Percentiles rank a stretch among this genome's conserved stretches.
These are phyloP conservation scores for Seladonia tumulorum DNA, from an alignment of 2,888 invertebrate genomes.

Conservation along the genomic window DNA sequence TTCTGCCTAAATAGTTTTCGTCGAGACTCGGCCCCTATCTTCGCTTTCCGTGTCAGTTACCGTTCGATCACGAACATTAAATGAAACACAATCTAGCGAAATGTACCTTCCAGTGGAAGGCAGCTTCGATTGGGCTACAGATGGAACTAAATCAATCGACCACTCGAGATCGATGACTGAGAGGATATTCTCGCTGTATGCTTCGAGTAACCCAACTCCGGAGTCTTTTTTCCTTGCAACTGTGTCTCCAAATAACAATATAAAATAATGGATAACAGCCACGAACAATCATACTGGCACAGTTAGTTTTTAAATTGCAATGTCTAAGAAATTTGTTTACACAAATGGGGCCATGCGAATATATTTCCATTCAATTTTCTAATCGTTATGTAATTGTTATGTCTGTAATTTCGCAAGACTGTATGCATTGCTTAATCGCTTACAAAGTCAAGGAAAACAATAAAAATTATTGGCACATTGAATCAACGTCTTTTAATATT, in stretches of 20 bases:
- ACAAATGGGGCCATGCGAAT: not conserved
- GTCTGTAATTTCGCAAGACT: no score
- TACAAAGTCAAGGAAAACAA: no score
- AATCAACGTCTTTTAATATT: no score
- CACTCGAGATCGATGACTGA: not conserved
- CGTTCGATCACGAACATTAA: conserved; percentile 35
- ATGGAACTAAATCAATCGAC: conserved; percentile 11
- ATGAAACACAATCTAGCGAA: conserved; percentile 28
- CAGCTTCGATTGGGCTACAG: not conserved
- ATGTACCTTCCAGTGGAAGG: conserved; percentile 10
- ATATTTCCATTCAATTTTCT: no score
- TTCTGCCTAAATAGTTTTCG: conserved; percentile 67
- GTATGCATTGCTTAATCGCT: no score
- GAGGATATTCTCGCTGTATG: not conserved
- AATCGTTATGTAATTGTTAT: no score
- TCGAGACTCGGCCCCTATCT: conserved; percentile 49
- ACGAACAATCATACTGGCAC: not conserved
- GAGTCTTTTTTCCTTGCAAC: not conserved
- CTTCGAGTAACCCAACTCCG: not conserved
- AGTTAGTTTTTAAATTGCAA: not conserved
- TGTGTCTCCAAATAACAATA: not conserved
- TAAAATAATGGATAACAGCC: not conserved
- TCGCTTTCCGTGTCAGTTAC: conserved; percentile 57
- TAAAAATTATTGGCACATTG: no score
- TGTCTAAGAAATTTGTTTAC: not conserved